Evolutionary conservation across 2,797 vertebrate species (phyloP).

Genomic region (Hydrocynus forskahlii): DNA sequence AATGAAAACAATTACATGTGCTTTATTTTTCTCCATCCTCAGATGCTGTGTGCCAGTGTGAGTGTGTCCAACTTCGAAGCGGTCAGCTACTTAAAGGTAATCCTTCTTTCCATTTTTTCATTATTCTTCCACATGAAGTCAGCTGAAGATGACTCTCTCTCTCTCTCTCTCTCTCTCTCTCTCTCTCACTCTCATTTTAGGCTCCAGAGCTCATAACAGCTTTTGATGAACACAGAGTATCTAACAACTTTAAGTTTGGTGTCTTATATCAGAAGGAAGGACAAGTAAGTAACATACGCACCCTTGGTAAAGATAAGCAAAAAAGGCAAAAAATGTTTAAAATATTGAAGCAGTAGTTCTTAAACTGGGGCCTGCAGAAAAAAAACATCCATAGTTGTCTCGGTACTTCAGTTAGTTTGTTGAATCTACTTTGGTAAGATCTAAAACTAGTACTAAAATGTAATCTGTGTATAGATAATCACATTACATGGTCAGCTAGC

Average conservation of each 20-base stretch:
- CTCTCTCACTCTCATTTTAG: constrained; percentile 60
- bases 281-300: constrained; percentile 67
- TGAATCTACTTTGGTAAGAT: too few species aligned
- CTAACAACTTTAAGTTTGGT: constrained; percentile 83
- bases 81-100: constrained; percentile 82
- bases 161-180: background rate
- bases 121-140: background rate
- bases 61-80: constrained; percentile 76
- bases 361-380: too few species aligned
- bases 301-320: too few species aligned
- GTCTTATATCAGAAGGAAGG: constrained; percentile 79
- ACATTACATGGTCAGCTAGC: too few species aligned
- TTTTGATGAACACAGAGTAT: constrained; percentile 83
- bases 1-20: background rate
- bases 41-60: constrained; percentile 81
- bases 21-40: background rate
- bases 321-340: too few species aligned
- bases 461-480: too few species aligned
- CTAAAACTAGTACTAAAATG: too few species aligned
- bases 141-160: background rate
- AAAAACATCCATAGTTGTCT: too few species aligned
- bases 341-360: too few species aligned
- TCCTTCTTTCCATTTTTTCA: background rate
- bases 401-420: too few species aligned
- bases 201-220: constrained; percentile 79